A percentile compares a stretch with the other conserved stretches of the same genome.
Evolutionary conservation across 2,113 vertebrate genomes (phyloP).

Genomic region (Rhabdornis inornatus): DNA sequence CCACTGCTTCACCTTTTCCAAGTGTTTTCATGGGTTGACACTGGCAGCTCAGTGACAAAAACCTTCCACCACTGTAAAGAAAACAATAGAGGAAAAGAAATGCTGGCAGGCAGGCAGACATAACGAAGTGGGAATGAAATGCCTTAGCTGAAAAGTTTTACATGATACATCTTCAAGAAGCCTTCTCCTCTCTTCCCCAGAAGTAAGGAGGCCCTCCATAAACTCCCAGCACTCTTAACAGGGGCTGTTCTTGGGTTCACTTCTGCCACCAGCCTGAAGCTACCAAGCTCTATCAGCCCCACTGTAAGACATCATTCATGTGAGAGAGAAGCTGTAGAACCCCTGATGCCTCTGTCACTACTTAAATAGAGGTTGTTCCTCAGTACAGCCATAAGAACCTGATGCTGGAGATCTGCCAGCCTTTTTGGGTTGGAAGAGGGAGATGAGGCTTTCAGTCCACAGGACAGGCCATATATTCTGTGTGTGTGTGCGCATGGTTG

Average conservation of each 20-base stretch:
- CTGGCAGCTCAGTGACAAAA: neutral
- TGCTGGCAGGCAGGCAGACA: neutral
- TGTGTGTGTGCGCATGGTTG: neutral
- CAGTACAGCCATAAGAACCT: neutral
- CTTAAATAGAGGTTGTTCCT: neutral
- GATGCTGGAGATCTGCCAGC: neutral
- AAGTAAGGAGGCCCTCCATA: neutral
- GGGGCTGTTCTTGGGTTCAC: neutral
- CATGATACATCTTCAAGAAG: neutral
- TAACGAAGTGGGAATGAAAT: neutral
- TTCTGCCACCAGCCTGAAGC: neutral
- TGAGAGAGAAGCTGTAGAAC: neutral
- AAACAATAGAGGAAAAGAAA: neutral
- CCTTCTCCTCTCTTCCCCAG: neutral
- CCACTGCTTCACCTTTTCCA: neutral
- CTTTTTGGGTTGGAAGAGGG: neutral
- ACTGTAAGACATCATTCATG: neutral
- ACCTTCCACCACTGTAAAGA: accelerated
- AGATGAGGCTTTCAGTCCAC: neutral
- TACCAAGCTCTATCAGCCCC: neutral
- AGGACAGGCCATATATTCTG: accelerated
- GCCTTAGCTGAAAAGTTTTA: neutral
- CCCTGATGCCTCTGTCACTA: neutral
- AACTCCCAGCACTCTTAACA: neutral
- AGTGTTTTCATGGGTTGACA: neutral